Evolutionary conservation across 2,888 invertebrate species (phyloP).

Genomic region (Oligia strigilis): DNA sequence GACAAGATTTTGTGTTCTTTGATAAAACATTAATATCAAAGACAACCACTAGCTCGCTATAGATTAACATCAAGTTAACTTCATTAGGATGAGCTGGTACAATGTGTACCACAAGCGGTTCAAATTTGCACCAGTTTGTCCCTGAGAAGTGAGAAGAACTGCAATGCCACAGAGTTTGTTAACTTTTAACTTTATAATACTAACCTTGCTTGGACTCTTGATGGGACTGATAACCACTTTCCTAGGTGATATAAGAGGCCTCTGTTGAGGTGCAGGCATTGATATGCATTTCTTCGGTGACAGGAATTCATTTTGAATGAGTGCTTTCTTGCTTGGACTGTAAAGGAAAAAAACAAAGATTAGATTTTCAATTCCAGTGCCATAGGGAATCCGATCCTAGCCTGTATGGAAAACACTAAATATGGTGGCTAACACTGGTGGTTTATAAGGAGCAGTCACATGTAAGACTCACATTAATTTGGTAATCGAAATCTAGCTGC

Average conservation of each 20-base stretch:
- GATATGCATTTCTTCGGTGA: conserved; percentile 91
- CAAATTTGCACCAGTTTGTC: background rate
- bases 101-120: background rate
- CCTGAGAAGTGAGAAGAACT: background rate
- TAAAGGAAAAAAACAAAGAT: conserved; percentile 64
- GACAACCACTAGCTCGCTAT: background rate
- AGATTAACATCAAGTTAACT: background rate
- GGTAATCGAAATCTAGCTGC: background rate
- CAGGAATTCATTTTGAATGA: conserved; percentile 78
- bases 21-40: background rate
- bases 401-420: background rate
- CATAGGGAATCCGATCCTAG: background rate
- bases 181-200: conserved; percentile 31
- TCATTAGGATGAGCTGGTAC: background rate
- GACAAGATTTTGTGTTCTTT: background rate
- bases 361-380: background rate
- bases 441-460: no score
- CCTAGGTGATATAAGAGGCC: conserved; percentile 91
- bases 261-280: conserved; percentile 82
- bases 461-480: background rate
- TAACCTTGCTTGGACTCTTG: conserved; percentile 91
- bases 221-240: conserved; percentile 92
- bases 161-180: background rate
- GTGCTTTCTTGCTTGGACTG: conserved; percentile 91
- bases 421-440: background rate